phyloP scores from a whole-genome alignment of 64 coral and sea anemone genomes.

The Dendronephthya gigantea region DNA sequence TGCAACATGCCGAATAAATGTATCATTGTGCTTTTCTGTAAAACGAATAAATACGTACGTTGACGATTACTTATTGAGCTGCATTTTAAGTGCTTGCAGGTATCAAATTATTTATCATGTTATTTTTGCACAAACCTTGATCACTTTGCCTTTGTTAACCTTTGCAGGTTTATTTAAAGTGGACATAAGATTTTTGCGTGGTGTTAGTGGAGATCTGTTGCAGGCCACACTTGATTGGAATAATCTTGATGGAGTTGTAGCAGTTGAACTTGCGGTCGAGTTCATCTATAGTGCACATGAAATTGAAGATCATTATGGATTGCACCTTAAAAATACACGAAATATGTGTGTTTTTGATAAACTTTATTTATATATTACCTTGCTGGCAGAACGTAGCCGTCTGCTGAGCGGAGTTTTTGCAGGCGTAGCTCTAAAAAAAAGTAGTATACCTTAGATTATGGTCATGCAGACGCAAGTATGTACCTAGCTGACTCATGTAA shows the following conservation, averaged over 20 bases:
- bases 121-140: not conserved
- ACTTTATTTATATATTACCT: not conserved
- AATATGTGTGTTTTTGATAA: not conserved
- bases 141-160: not conserved
- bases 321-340: not conserved
- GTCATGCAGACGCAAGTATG: too few relatives aligned
- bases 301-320: not conserved
- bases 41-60: too few relatives aligned
- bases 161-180: not conserved
- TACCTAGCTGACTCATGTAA: not conserved
- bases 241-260: not conserved
- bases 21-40: too few relatives aligned
- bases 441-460: too few relatives aligned
- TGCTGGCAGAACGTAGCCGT: not conserved
- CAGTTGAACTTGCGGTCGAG: not conserved
- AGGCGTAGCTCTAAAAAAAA: not conserved
- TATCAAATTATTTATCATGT: too few relatives aligned
- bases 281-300: not conserved
- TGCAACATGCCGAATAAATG: too few relatives aligned
- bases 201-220: not conserved
- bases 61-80: too few relatives aligned
- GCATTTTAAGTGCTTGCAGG: too few relatives aligned
- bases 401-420: not conserved
- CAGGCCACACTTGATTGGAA: not conserved
- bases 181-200: not conserved